Evolutionary conservation across 2,888 invertebrate genomes (phyloP).

Genomic region (Camponotus fellah): DNA sequence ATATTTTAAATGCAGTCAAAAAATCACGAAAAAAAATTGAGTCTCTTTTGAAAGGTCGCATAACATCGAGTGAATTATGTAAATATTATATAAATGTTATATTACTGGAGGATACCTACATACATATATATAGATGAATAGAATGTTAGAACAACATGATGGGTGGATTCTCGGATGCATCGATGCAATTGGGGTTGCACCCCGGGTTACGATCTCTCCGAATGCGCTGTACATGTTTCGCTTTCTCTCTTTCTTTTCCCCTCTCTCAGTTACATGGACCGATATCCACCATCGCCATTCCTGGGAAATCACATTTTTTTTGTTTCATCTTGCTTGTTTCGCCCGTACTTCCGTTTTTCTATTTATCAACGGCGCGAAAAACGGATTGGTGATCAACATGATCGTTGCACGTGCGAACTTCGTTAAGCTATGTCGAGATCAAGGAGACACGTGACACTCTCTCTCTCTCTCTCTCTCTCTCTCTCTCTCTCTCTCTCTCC

Average conservation of each 20-base stretch:
- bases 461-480: neutral
- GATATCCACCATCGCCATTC: conserved; percentile 30
- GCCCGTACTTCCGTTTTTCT: neutral
- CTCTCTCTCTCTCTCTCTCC: neutral
- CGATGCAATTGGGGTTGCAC: conserved; percentile 49
- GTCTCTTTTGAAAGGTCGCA: conserved; percentile 7
- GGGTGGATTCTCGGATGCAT: conserved; percentile 42
- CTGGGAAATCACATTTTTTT: conserved; percentile 57
- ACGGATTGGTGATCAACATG: neutral
- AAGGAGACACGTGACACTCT: conserved; percentile 7
- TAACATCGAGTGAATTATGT: neutral
- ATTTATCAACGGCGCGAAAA: neutral
- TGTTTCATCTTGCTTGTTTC: neutral
- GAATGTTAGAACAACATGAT: conserved; percentile 44
- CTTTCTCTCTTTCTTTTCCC: conserved; percentile 13
- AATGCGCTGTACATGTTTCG: conserved; percentile 40
- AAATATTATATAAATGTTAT: conserved; percentile 13
- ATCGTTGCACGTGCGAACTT: conserved; percentile 15
- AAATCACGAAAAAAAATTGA: neutral
- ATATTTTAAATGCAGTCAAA: neutral
- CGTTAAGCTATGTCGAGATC: conserved; percentile 2
- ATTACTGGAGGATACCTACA: conserved; percentile 35
- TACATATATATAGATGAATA: conserved; percentile 3
- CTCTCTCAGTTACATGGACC: conserved; percentile 26
- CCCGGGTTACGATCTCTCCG: conserved; percentile 50